Percentiles rank a stretch among this genome's conserved stretches.
Evolutionary conservation across 2,113 vertebrate genomes (phyloP).

Genomic region (Gambusia holbrooki): DNA sequence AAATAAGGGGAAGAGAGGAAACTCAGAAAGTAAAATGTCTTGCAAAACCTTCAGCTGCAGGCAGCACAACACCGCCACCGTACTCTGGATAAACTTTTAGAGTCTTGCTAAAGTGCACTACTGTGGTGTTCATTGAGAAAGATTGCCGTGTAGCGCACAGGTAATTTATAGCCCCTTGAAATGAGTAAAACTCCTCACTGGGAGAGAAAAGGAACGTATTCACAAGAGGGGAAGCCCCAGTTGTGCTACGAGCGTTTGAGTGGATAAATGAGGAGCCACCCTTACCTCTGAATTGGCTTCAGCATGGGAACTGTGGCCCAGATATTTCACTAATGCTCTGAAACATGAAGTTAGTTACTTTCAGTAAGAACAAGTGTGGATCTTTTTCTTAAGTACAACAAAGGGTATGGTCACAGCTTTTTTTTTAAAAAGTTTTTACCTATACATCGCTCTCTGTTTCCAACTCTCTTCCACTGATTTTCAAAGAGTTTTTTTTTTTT

Average conservation of each 20-base stretch:
- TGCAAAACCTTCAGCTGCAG: background rate
- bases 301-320: slow-evolving; percentile 33
- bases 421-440: background rate
- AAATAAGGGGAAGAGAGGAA: background rate
- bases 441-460: background rate
- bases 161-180: slow-evolving; percentile 49
- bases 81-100: slow-evolving; percentile 1
- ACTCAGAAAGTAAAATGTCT: background rate
- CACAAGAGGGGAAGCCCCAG: slow-evolving; percentile 34
- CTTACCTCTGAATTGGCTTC: slow-evolving; percentile 27
- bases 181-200: slow-evolving; percentile 31
- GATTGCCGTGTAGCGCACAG: background rate
- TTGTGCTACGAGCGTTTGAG: slow-evolving; percentile 19
- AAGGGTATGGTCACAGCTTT: background rate
- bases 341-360: slow-evolving; percentile 13
- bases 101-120: slow-evolving; percentile 14
- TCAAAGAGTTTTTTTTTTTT: background rate
- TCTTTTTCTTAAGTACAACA: background rate
- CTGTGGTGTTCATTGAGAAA: background rate
- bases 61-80: no score
- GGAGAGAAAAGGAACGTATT: background rate
- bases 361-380: background rate
- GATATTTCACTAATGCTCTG: slow-evolving; percentile 40
- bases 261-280: slow-evolving; percentile 28
- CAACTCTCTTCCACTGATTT: background rate